Conservation (phyloP, 1,140 invertebrate genomes). For the Aethina tumida region DNA sequence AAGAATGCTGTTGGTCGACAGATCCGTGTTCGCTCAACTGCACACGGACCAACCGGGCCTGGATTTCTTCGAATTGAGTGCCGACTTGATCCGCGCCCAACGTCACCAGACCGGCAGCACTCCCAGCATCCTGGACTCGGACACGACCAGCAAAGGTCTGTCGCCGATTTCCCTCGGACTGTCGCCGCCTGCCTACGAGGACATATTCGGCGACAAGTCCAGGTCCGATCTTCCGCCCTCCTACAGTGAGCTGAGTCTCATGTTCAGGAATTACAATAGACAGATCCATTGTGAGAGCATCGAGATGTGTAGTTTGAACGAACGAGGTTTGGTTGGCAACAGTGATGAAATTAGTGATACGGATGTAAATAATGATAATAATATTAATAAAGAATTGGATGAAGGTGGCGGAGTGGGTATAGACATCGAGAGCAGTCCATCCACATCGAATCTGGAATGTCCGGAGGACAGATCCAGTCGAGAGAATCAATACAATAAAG, state of each 20-base stretch:
- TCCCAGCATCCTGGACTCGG: constrained; percentile 31
- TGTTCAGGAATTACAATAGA: constrained; percentile 15
- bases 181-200: constrained; percentile 34
- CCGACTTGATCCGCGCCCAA: constrained; percentile 37
- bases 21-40: constrained; percentile 41
- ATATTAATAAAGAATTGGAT: too few species aligned
- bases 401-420: too few species aligned
- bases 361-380: too few species aligned
- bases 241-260: constrained; percentile 31
- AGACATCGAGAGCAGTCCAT: too few species aligned
- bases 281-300: constrained; percentile 5
- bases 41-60: constrained; percentile 38
- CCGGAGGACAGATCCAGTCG: too few species aligned
- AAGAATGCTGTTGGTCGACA: constrained; percentile 47
- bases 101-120: constrained; percentile 23
- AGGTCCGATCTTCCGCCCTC: constrained; percentile 35
- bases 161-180: constrained; percentile 30
- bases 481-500: too few species aligned
- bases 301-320: constrained; percentile 8
- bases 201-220: constrained; percentile 28
- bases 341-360: too few species aligned
- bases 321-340: too few species aligned
- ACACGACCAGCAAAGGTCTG: constrained; percentile 31
- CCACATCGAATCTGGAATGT: too few species aligned
- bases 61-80: constrained; percentile 43